Evolutionary conservation across 1,140 invertebrate species (phyloP).

Genomic region (Brachionus paranguensis): DNA sequence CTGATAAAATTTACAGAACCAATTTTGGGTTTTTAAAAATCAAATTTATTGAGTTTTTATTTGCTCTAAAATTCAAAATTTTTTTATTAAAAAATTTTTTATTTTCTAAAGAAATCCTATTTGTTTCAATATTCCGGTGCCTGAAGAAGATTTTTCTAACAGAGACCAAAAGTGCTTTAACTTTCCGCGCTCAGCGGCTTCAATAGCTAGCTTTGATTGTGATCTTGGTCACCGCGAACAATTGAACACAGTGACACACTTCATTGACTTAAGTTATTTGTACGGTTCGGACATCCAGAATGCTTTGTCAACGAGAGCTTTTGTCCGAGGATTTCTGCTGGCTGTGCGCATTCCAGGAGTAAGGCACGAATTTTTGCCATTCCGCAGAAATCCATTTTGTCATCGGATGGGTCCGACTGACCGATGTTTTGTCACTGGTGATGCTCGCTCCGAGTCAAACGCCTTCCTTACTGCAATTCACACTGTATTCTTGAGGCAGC

Average conservation of each 20-base stretch:
- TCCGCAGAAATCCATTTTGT: not conserved
- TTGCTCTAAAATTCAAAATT: no score
- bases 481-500: conserved; percentile 61
- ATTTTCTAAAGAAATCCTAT: not conserved
- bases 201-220: conserved; percentile 21
- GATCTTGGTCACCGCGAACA: not conserved
- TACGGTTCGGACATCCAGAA: conserved; percentile 50
- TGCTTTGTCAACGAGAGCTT: not conserved
- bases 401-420: not conserved
- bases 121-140: conserved; percentile 17
- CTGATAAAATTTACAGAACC: no score
- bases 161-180: conserved; percentile 11
- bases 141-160: not conserved
- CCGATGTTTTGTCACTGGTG: conserved; percentile 59
- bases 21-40: not conserved
- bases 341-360: not conserved
- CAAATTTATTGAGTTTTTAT: not conserved
- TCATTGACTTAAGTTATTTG: conserved; percentile 3
- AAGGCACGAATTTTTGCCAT: not conserved
- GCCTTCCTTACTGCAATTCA: conserved; percentile 83
- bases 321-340: not conserved
- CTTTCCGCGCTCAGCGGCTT: conserved; percentile 7
- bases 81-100: not conserved
- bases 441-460: conserved; percentile 76
- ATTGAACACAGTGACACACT: not conserved